These are phyloP conservation scores for Anabacerthia variegaticeps DNA, from an alignment of 2,797 vertebrate species.

Conservation along the genomic window DNA sequence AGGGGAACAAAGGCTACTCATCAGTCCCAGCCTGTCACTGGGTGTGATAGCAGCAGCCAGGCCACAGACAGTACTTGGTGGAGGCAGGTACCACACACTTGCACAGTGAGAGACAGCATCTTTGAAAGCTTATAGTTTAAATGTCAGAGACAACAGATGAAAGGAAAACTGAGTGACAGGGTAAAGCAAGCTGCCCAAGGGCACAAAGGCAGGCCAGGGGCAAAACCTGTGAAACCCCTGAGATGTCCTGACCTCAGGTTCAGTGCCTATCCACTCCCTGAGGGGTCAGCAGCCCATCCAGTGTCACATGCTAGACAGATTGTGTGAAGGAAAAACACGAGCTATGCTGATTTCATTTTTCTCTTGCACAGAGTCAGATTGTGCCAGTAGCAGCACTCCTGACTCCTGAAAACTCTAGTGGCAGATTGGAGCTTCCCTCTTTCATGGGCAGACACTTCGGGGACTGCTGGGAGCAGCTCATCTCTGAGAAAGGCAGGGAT, in stretches of 20 bases:
- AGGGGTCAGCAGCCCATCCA: background rate
- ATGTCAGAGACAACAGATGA: background rate
- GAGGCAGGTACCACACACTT: background rate
- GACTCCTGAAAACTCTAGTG: background rate
- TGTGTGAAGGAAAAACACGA: background rate
- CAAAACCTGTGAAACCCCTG: background rate
- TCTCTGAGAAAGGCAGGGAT: rapidly evolving
- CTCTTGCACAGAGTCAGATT: background rate
- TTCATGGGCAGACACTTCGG: background rate
- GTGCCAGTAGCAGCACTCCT: rapidly evolving
- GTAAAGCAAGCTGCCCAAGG: background rate
- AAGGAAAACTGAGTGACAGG: background rate
- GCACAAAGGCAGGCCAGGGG: background rate
- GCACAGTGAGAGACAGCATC: background rate
- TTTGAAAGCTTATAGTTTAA: background rate
- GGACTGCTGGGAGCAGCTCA: background rate
- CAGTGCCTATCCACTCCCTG: background rate
- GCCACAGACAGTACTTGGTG: background rate
- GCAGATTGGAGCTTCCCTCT: background rate
- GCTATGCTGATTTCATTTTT: background rate
- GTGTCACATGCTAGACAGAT: background rate
- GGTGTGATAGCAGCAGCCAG: background rate
- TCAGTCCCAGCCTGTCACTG: background rate
- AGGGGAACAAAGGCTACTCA: background rate
- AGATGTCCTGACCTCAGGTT: background rate